Conservation (phyloP, 2,797 vertebrate genomes). For the Yasuhikotakia modesta region DNA sequence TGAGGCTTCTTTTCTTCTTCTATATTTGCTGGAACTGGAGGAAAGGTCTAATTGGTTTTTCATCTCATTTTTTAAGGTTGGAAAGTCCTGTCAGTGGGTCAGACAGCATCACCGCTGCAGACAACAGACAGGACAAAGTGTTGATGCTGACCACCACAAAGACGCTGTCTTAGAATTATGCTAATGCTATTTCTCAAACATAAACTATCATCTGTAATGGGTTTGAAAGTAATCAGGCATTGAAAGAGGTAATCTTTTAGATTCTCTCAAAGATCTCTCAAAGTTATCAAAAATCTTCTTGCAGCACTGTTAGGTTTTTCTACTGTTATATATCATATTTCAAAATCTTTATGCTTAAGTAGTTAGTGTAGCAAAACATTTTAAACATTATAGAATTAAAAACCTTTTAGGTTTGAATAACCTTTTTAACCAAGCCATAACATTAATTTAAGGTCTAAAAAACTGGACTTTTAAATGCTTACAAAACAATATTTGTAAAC, state of each 20-base stretch:
- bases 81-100: slow-evolving; percentile 36
- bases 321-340: too few relatives aligned
- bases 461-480: too few relatives aligned
- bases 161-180: slow-evolving; percentile 1
- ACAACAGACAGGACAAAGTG: slow-evolving; percentile 7
- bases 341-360: too few relatives aligned
- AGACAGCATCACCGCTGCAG: slow-evolving; percentile 9
- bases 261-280: too few relatives aligned
- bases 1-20: slow-evolving; percentile 84
- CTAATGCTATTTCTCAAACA: not conserved
- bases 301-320: too few relatives aligned
- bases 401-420: too few relatives aligned
- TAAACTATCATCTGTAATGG: not conserved
- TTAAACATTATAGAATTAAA: too few relatives aligned
- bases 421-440: too few relatives aligned
- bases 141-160: not conserved
- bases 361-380: too few relatives aligned
- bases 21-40: slow-evolving; percentile 81
- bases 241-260: not conserved
- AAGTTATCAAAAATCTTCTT: too few relatives aligned
- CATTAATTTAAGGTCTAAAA: too few relatives aligned
- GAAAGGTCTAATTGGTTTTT: slow-evolving; percentile 86
- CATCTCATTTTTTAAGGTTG: slow-evolving; percentile 61
- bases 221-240: not conserved
- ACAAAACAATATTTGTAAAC: too few relatives aligned